These are phyloP conservation scores for Gortyna flavago DNA, from an alignment of 2,888 invertebrate species.

Conservation along the genomic window DNA sequence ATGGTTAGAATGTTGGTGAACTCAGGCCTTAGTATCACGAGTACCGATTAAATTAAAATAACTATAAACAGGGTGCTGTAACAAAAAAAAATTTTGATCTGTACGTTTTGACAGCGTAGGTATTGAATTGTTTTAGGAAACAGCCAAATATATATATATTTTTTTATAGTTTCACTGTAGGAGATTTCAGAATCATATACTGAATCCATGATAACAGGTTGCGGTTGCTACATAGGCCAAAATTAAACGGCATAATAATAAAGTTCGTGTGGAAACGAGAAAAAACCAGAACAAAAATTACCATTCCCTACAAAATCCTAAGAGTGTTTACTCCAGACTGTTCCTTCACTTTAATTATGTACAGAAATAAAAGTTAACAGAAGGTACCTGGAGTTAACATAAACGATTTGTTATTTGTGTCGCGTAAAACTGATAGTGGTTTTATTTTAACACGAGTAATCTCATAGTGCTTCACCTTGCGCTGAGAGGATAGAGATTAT, in stretches of 20 bases:
- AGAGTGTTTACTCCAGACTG: slow-evolving; percentile 17
- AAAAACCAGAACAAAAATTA: background rate
- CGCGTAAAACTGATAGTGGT: slow-evolving; percentile 66
- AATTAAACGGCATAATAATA: background rate
- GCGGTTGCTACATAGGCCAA: too few species aligned
- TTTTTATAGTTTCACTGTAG: too few species aligned
- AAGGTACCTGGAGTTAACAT: slow-evolving; percentile 33
- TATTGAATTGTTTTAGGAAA: too few species aligned
- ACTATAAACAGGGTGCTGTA: too few species aligned
- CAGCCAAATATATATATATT: too few species aligned
- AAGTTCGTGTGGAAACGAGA: background rate
- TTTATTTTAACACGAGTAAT: slow-evolving; percentile 70
- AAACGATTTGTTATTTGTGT: slow-evolving; percentile 59
- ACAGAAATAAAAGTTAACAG: slow-evolving; percentile 37
- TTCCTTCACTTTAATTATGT: slow-evolving; percentile 18
- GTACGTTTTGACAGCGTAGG: too few species aligned
- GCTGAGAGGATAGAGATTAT: slow-evolving; percentile 59
- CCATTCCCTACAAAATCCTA: background rate
- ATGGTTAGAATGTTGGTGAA: too few species aligned
- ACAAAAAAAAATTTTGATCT: too few species aligned
- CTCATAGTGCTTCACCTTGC: slow-evolving; percentile 65
- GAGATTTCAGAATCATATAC: too few species aligned
- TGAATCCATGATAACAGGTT: too few species aligned
- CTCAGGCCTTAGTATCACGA: too few species aligned
- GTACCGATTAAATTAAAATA: too few species aligned